Conservation (phyloP, 2,113 vertebrate genomes). For the Cromileptes altivelis region DNA sequence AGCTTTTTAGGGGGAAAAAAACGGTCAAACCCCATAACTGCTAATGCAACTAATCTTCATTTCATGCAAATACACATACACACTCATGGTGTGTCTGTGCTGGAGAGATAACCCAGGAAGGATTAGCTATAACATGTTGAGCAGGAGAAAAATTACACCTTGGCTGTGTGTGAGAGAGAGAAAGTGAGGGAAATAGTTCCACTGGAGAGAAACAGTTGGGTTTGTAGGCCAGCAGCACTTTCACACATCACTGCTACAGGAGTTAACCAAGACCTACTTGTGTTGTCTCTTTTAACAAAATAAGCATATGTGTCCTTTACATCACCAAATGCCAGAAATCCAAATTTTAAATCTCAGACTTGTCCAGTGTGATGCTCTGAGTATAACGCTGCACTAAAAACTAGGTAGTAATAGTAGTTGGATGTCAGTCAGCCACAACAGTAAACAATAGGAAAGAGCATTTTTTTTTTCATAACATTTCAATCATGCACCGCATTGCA, state of each 20-base stretch:
- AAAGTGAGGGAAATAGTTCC: conserved; percentile 17
- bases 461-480: conserved; percentile 21
- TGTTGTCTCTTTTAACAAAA: conserved; percentile 17
- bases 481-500: conserved; percentile 27
- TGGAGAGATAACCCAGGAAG: conserved; percentile 64
- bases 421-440: conserved; percentile 20
- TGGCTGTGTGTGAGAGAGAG: conserved; percentile 10
- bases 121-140: conserved; percentile 59
- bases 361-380: neutral
- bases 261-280: conserved; percentile 18
- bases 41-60: conserved; percentile 61
- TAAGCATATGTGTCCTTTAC: neutral
- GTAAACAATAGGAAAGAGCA: neutral
- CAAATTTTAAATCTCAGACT: neutral
- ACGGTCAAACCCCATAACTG: conserved; percentile 18
- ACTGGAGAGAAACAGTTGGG: conserved; percentile 2
- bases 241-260: conserved; percentile 1
- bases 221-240: conserved; percentile 20
- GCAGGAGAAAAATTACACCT: conserved; percentile 25
- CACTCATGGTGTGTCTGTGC: conserved; percentile 51
- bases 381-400: neutral
- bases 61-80: conserved; percentile 26
- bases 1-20: neutral
- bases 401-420: neutral
- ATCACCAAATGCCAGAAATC: conserved; percentile 1